A percentile compares a stretch with the other conserved stretches of the same genome.
These are phyloP conservation scores for Pyrrhia umbra DNA, from an alignment of 2,888 invertebrate genomes.

Conservation along the genomic window DNA sequence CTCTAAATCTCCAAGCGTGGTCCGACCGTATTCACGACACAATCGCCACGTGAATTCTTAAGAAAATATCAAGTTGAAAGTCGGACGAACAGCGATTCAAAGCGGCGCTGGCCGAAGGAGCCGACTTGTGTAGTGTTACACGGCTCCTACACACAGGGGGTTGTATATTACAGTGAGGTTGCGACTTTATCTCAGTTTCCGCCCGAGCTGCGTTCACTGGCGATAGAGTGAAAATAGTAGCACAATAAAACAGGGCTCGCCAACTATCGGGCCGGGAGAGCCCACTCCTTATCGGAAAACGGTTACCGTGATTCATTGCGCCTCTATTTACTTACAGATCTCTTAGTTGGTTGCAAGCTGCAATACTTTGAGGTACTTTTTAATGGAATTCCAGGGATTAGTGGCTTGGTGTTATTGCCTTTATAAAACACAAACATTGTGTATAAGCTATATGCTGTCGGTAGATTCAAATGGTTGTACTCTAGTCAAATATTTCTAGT, in stretches of 20 bases:
- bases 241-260: conserved; percentile 86
- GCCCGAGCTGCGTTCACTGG: conserved; percentile 82
- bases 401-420: conserved; percentile 13
- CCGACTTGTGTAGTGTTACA: conserved; percentile 55
- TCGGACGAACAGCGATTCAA: conserved; percentile 56
- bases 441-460: neutral
- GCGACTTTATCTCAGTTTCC: conserved; percentile 89
- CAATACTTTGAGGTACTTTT: conserved; percentile 46
- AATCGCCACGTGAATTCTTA: conserved; percentile 53
- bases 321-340: conserved; percentile 81
- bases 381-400: conserved; percentile 28
- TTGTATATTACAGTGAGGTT: conserved; percentile 83
- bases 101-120: conserved; percentile 56
- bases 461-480: neutral
- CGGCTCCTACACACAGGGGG: conserved; percentile 66
- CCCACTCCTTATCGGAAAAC: conserved; percentile 75
- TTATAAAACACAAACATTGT: neutral
- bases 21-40: conserved; percentile 36
- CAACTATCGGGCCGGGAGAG: conserved; percentile 76
- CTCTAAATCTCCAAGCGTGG: conserved; percentile 31
- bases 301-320: conserved; percentile 86
- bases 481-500: conserved; percentile 15
- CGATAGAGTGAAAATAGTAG: conserved; percentile 88
- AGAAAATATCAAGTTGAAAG: conserved; percentile 54
- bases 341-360: conserved; percentile 69